Evolutionary conservation across 2,113 vertebrate species (phyloP).

Genomic region (Neomonachus schauinslandi): DNA sequence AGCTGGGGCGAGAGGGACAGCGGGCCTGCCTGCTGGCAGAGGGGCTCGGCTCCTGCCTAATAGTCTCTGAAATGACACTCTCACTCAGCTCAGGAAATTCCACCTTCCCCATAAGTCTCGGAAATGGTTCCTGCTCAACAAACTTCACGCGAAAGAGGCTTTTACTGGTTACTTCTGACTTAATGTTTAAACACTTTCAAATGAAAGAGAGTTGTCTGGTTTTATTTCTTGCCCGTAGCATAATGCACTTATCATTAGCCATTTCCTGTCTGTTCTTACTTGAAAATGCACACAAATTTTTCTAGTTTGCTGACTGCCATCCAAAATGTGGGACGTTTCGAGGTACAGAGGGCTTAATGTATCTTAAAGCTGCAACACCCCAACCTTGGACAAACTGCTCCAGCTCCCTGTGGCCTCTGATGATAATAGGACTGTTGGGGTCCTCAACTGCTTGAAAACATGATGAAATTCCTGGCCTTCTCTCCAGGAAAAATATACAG

Average conservation of each 20-base stretch:
- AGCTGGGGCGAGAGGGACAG: background rate
- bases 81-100: background rate
- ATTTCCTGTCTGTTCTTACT: conserved; percentile 2
- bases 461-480: background rate
- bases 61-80: conserved; percentile 1
- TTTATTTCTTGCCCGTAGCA: conserved; percentile 27
- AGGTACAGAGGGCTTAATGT: rapidly evolving
- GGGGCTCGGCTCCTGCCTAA: background rate
- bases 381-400: background rate
- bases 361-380: background rate
- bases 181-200: background rate
- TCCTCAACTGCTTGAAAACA: background rate
- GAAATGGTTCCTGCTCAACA: conserved; percentile 35
- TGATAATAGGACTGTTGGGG: background rate
- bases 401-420: background rate
- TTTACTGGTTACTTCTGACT: conserved; percentile 36
- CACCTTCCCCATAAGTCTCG: background rate
- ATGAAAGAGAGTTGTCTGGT: background rate
- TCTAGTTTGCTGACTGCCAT: background rate
- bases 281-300: background rate
- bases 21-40: background rate
- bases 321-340: background rate
- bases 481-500: background rate
- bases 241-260: background rate
- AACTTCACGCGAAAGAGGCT: background rate